These are phyloP conservation scores for Ypsolopha sequella DNA, from an alignment of 2,888 invertebrate genomes.

Conservation along the genomic window DNA sequence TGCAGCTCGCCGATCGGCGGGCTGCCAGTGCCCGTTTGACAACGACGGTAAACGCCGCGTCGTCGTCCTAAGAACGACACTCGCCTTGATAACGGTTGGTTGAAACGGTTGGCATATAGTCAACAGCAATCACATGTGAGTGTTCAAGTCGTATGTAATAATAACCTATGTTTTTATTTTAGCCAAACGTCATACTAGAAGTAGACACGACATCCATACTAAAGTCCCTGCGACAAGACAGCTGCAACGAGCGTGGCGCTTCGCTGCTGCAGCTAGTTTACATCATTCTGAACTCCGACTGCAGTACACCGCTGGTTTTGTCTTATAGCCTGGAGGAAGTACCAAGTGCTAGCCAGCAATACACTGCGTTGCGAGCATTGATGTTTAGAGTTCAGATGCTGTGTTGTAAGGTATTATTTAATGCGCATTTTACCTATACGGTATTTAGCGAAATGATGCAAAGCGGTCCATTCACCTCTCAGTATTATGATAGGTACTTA, in stretches of 20 bases:
- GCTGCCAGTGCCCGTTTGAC: too few species aligned
- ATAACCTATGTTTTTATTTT: too few species aligned
- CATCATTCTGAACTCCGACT: constrained; percentile 37
- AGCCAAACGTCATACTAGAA: constrained; percentile 46
- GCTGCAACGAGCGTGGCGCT: constrained; percentile 34
- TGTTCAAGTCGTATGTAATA: too few species aligned
- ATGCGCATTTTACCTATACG: background rate
- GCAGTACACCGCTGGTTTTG: constrained; percentile 35
- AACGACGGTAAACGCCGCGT: too few species aligned
- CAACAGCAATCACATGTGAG: too few species aligned
- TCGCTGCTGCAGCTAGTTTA: constrained; percentile 43
- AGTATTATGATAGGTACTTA: too few species aligned
- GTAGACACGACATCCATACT: constrained; percentile 41
- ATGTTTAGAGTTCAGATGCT: constrained; percentile 58
- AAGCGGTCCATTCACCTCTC: too few species aligned
- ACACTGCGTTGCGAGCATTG: constrained; percentile 40
- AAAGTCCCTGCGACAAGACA: constrained; percentile 37
- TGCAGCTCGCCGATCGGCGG: too few species aligned
- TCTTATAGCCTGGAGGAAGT: constrained; percentile 21
- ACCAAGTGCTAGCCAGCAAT: constrained; percentile 23
- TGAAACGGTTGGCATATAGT: too few species aligned
- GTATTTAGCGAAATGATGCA: too few species aligned
- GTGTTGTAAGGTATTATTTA: constrained; percentile 35
- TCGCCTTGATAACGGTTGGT: too few species aligned
- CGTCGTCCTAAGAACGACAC: too few species aligned